Evolutionary conservation across 2,888 invertebrate genomes (phyloP), one percentile per base, ranked within the genome.

Genomic region (Dryadula phaetusa): DNA sequence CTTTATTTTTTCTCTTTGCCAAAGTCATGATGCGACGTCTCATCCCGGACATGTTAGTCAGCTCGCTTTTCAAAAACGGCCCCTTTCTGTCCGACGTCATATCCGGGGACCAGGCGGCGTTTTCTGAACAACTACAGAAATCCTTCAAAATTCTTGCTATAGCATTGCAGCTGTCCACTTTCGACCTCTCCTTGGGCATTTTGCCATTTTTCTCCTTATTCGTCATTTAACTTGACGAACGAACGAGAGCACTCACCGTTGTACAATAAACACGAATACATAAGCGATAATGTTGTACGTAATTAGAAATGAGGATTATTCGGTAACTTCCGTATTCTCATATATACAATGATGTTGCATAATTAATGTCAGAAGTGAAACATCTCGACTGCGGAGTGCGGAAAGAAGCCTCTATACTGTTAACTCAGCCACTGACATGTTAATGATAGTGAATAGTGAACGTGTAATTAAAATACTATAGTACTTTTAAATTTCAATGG

Each of bases 81-180:
- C 89, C 88, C 67, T 87, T 86, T 28, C 87, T 76, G 3, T 89
- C 86, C 1, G 90, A 79, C 20, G 91, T 91, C 88, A 93, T 91
- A 16, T 92, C 90, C 1, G 93, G 93, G 0, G 93, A 93, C 93
- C 93, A 93, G 60, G 91, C 88, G 46, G 88, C 93, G 85, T 92
- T 90, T 72, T 93, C 92, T 0, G 93, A 88, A 65, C 93, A 93
- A 71, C 93, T 92, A 74, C 93, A 93, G 74, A 93, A 85, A 77
- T 93, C 93, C 72, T 92, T 93, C 25, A 93, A 84, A 28, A 92
- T 79, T 69, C 91, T 84, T 25, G 88, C 92, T 76, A 93, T 85
- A 49, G 92, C 88, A 72, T 86, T 90, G 76, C 93, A 93, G 77
- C 85, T 88, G 70, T 90, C 88, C 62, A 85, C 86, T 46, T 83